Percentiles rank a stretch among this genome's conserved stretches.
These are phyloP conservation scores for Muntiacus reevesi DNA, from an alignment of 2,113 vertebrate species.

Conservation along the genomic window DNA sequence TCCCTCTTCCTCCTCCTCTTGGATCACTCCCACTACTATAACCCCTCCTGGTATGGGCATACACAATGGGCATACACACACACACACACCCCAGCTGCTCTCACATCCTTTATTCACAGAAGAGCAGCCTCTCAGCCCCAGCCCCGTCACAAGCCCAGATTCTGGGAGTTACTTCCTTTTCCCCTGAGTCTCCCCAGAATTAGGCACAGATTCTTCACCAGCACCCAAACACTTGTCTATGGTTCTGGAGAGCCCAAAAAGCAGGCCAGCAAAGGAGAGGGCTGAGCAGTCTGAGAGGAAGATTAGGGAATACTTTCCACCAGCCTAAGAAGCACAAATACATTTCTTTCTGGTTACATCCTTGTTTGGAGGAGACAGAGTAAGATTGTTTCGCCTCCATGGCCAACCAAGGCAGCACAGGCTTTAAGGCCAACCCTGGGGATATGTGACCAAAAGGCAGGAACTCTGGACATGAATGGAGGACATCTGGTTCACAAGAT, in stretches of 20 bases:
- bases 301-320: background rate
- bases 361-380: background rate
- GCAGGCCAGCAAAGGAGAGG: background rate
- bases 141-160: accelerated
- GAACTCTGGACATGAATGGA: background rate
- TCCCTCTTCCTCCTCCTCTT: no score
- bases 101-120: background rate
- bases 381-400: background rate
- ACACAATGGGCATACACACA: no score
- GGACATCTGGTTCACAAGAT: background rate
- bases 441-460: background rate
- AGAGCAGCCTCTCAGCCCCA: background rate
- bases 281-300: background rate
- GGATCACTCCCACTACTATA: no score
- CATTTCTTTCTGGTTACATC: background rate
- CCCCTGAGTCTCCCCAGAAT: background rate
- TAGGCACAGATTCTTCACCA: background rate
- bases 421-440: background rate
- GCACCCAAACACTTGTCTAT: background rate
- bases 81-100: background rate
- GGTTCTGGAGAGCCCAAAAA: background rate
- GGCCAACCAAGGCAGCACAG: background rate
- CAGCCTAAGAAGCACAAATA: background rate
- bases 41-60: no score
- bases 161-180: no score